Conservation (phyloP, 2,113 vertebrate species). For the Semnornis frantzii region DNA sequence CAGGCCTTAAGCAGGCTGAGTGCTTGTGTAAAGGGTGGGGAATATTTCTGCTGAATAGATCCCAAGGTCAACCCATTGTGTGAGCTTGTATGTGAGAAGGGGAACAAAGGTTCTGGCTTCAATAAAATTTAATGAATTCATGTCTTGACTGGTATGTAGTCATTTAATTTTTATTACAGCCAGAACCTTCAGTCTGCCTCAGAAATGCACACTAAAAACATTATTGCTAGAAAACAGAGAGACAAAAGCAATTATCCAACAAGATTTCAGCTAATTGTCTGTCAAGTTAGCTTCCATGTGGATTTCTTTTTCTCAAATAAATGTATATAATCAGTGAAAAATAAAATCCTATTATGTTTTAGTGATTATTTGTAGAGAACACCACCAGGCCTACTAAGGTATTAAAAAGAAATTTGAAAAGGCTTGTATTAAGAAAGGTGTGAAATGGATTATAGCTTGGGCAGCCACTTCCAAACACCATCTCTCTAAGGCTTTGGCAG, state of each 20-base stretch:
- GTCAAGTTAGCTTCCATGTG: neutral
- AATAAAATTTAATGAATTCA: conserved; percentile 64
- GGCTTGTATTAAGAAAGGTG: neutral
- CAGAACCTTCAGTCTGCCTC: conserved; percentile 35
- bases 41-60: conserved; percentile 54
- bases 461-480: neutral
- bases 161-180: conserved; percentile 53
- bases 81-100: conserved; percentile 42
- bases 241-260: conserved; percentile 42
- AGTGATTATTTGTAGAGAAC: neutral
- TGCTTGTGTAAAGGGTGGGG: conserved; percentile 47
- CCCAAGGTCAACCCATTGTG: conserved; percentile 67
- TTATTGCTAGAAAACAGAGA: conserved; percentile 51
- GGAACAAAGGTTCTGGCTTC: conserved; percentile 58
- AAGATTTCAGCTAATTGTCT: conserved; percentile 33
- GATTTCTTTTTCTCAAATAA: neutral
- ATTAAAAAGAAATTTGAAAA: neutral
- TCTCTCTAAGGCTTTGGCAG: neutral
- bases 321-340: neutral
- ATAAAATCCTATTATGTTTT: neutral
- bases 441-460: neutral
- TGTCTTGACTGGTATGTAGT: conserved; percentile 60
- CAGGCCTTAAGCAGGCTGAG: conserved; percentile 41
- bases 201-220: conserved; percentile 56
- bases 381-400: neutral